These are phyloP conservation scores for Cyprinodon tularosa DNA, from an alignment of 2,113 vertebrate genomes.

Conservation along the genomic window DNA sequence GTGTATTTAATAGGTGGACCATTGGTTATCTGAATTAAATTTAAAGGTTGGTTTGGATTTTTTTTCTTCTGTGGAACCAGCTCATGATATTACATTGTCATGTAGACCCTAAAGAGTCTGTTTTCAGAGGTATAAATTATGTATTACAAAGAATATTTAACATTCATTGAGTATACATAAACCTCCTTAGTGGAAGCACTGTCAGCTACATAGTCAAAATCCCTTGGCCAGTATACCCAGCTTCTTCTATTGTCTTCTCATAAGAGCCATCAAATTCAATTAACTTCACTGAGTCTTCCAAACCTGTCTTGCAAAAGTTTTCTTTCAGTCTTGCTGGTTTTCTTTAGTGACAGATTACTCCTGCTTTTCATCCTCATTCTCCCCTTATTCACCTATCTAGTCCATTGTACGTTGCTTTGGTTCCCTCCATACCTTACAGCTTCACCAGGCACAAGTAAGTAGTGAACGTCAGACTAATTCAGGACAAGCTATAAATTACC, in stretches of 20 bases:
- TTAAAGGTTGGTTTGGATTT: not conserved
- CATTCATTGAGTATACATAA: no score
- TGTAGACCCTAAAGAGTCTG: no score
- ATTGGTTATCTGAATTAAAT: not conserved
- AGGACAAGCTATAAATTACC: not conserved
- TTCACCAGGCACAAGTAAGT: not conserved
- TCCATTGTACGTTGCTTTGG: not conserved
- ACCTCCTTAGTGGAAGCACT: no score
- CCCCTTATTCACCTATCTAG: not conserved
- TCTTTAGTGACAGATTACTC: not conserved
- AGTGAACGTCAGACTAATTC: not conserved
- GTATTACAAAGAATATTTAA: no score
- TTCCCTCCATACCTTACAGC: not conserved
- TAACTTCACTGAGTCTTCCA: no score
- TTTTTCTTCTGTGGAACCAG: not conserved
- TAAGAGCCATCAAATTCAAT: no score
- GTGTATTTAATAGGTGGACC: not conserved
- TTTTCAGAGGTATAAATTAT: no score
- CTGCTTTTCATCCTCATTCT: not conserved
- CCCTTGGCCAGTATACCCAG: no score
- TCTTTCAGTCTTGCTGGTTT: not conserved
- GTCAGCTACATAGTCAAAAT: no score
- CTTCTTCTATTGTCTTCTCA: no score
- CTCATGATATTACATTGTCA: not conserved
- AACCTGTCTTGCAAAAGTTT: no score